Conservation (phyloP, 2,113 vertebrate species). For the Pterocles gutturalis region DNA sequence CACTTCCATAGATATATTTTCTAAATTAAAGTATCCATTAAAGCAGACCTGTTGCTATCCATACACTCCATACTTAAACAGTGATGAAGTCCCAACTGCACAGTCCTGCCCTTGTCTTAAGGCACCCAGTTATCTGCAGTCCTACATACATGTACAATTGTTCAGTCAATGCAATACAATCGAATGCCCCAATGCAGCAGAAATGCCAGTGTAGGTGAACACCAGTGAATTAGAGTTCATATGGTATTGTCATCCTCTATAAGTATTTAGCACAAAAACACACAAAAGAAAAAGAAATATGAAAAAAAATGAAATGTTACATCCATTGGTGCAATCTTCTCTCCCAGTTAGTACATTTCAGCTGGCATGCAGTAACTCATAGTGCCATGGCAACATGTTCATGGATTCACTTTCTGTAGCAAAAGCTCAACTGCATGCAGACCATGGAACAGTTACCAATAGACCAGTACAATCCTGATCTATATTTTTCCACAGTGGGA, state of each 20-base stretch:
- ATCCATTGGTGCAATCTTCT: background rate
- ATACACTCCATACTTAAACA: background rate
- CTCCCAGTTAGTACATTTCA: background rate
- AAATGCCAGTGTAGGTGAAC: background rate
- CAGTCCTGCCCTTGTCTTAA: background rate
- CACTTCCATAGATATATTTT: background rate
- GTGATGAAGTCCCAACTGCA: background rate
- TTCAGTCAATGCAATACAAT: background rate
- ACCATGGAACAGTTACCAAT: background rate
- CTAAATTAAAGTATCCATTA: background rate
- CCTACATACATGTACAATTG: background rate
- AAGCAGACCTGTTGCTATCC: background rate
- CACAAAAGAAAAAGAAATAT: background rate
- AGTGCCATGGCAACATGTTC: background rate
- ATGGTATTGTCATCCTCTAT: background rate
- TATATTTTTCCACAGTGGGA: background rate
- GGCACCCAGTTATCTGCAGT: background rate
- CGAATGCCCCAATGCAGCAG: background rate
- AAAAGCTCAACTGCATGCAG: slow-evolving; percentile 13
- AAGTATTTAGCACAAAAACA: background rate
- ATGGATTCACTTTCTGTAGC: background rate
- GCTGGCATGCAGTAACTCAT: background rate
- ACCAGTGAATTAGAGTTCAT: background rate
- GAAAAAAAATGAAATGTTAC: background rate
- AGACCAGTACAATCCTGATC: background rate